Percentiles rank a stretch among this genome's conserved stretches.
These are phyloP conservation scores for Actenoides lindsayi DNA, from an alignment of 2,113 vertebrate species.

Conservation along the genomic window DNA sequence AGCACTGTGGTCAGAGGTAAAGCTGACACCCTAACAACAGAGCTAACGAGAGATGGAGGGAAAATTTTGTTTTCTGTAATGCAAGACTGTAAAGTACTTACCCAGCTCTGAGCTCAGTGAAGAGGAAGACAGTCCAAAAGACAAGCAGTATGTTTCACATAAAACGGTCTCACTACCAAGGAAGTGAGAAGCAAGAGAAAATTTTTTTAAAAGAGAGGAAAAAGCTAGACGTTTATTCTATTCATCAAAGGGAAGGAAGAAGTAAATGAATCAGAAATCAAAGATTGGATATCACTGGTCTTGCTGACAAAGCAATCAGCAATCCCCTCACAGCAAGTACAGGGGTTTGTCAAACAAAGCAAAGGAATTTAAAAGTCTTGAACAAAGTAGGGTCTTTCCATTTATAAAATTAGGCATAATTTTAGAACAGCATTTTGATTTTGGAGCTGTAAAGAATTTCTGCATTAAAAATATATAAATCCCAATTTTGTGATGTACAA, in stretches of 20 bases:
- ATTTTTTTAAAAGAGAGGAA: slow-evolving; percentile 39
- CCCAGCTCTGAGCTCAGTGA: neutral
- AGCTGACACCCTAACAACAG: slow-evolving; percentile 36
- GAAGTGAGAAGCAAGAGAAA: slow-evolving; percentile 50
- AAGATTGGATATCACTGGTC: slow-evolving; percentile 66
- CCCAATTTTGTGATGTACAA: slow-evolving; percentile 73
- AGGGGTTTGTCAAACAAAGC: slow-evolving; percentile 55
- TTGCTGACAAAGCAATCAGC: slow-evolving; percentile 68
- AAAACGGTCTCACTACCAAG: slow-evolving; percentile 22
- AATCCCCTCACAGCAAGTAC: slow-evolving; percentile 37
- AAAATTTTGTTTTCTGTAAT: slow-evolving; percentile 40
- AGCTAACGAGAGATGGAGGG: neutral
- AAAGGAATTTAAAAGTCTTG: slow-evolving; percentile 58
- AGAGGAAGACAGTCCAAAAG: slow-evolving; percentile 13
- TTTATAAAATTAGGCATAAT: slow-evolving; percentile 65
- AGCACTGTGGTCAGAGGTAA: neutral
- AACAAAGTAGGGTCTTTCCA: slow-evolving; percentile 42
- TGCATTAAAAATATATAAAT: slow-evolving; percentile 74
- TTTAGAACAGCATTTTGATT: slow-evolving; percentile 71
- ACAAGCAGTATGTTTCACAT: slow-evolving; percentile 34
- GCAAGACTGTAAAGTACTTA: slow-evolving; percentile 60
- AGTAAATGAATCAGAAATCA: slow-evolving; percentile 68
- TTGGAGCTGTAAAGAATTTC: slow-evolving; percentile 53
- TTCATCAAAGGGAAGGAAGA: slow-evolving; percentile 64
- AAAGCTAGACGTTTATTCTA: slow-evolving; percentile 46